Evolutionary conservation across 2,888 invertebrate genomes (phyloP).

Genomic region (Andricus quercusramuli): DNA sequence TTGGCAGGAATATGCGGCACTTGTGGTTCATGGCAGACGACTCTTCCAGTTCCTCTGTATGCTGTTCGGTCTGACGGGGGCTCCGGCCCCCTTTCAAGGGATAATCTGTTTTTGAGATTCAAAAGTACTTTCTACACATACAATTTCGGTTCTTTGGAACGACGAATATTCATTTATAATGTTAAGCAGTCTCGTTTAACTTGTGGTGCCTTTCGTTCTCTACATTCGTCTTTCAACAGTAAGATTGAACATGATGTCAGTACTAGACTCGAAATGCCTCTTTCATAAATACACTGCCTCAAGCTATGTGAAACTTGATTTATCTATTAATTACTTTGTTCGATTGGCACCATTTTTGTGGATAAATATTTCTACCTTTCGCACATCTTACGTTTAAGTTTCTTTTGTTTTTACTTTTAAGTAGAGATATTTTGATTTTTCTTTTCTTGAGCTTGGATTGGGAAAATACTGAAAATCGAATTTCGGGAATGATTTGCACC

Average conservation of each 20-base stretch:
- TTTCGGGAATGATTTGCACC: slow-evolving; percentile 16
- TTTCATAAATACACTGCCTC: slow-evolving; percentile 1
- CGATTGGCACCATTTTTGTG: neutral
- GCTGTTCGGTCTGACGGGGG: no score
- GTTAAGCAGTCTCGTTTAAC: neutral
- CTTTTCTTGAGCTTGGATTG: neutral
- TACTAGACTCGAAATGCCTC: neutral
- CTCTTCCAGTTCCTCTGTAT: no score
- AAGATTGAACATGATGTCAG: neutral
- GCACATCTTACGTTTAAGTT: neutral
- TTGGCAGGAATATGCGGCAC: no score
- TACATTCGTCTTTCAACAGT: neutral
- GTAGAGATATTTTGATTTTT: slow-evolving; percentile 5
- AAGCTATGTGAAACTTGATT: neutral
- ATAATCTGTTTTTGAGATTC: neutral
- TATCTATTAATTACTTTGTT: neutral
- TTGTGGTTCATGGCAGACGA: no score
- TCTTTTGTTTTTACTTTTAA: slow-evolving; percentile 14
- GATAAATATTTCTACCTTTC: neutral
- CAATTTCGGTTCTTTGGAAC: neutral
- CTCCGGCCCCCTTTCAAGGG: no score
- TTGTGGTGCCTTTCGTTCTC: neutral
- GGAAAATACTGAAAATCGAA: slow-evolving; percentile 60
- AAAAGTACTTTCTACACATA: neutral
- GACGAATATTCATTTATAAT: neutral